Evolutionary conservation across 2,113 vertebrate species (phyloP).

Genomic region (Sorex araneus): DNA sequence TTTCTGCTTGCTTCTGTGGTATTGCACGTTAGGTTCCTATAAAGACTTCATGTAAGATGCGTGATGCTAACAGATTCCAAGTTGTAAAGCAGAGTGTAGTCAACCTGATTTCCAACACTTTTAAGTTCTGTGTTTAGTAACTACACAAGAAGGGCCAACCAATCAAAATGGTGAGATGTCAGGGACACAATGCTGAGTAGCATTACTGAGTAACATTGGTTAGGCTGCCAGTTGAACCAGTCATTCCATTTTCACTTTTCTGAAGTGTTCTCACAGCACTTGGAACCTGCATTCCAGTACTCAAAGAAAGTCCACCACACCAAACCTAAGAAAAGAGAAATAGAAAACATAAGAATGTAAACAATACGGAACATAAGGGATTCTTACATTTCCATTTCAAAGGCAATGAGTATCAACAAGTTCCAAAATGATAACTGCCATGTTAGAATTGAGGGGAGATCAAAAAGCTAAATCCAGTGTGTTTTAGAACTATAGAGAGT

Average conservation of each 20-base stretch:
- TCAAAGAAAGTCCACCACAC: constrained; percentile 94
- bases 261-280: constrained; percentile 93
- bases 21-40: constrained; percentile 70
- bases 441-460: not conserved
- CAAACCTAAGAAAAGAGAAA: constrained; percentile 90
- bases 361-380: not conserved
- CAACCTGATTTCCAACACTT: constrained; percentile 78
- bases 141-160: constrained; percentile 78
- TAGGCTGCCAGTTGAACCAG: constrained; percentile 90
- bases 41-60: constrained; percentile 71
- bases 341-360: constrained; percentile 62
- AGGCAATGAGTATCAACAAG: not conserved
- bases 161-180: constrained; percentile 33
- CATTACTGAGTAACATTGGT: constrained; percentile 90
- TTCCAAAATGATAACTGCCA: constrained; percentile 17
- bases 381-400: constrained; percentile 18
- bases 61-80: constrained; percentile 71
- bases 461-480: not conserved
- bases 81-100: constrained; percentile 80
- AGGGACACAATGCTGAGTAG: constrained; percentile 41
- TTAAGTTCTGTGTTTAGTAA: constrained; percentile 78
- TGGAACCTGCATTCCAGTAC: constrained; percentile 95
- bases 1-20: constrained; percentile 70
- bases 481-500: not conserved
- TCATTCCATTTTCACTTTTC: constrained; percentile 91